Evolutionary conservation across 2,888 invertebrate genomes (phyloP), one percentile per base, ranked within the genome.

Genomic region (Hirudinaria manillensis): DNA sequence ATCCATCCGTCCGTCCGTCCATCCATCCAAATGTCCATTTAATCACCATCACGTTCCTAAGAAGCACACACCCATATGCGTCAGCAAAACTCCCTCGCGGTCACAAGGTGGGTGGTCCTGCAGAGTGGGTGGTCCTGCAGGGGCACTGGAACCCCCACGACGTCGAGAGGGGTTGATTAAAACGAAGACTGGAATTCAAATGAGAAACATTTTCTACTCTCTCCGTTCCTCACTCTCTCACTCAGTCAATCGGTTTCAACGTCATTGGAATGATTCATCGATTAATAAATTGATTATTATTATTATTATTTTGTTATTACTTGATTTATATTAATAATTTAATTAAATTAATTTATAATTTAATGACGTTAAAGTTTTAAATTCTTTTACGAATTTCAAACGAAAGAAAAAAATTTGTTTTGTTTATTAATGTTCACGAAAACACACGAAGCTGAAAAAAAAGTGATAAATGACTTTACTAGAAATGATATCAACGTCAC

Each of bases 131-230:
- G 38, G 38, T 38, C 38, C 10, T 38, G 4, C 56, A 16, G 61
- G 61, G 29, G 61, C 3, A 3, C 10, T 61, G 61, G 61, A 7
- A 29, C 29, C 61, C 45, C 45, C 45, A 45, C 45, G 36, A 36
- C 36, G 45, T 45, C 45, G 45, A 1, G 45, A 45, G 13, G 45
- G 45, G 45, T 45, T 61, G 61, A 61, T 61, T 61, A 61, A 61
- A 61, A 6, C 24, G 21, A 61, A 61, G 61, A 61, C 61, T 19
- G 61, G 61, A 61, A 61, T 61, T 24, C 29, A 24, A 61, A 61
- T 61, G 61, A 61, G 29, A 29, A 24, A 10, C 61, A 61, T 61
- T 27, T 61, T 3, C 13, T 2, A 61, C 61, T 61, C 61, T 29
- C 61, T 16, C 61, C 19, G 21, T 61, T 16, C 3, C 61, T 61